Percentiles rank a stretch among this genome's conserved stretches.
phyloP scores from a whole-genome alignment of 1,140 invertebrate species.

The Periplaneta americana region DNA sequence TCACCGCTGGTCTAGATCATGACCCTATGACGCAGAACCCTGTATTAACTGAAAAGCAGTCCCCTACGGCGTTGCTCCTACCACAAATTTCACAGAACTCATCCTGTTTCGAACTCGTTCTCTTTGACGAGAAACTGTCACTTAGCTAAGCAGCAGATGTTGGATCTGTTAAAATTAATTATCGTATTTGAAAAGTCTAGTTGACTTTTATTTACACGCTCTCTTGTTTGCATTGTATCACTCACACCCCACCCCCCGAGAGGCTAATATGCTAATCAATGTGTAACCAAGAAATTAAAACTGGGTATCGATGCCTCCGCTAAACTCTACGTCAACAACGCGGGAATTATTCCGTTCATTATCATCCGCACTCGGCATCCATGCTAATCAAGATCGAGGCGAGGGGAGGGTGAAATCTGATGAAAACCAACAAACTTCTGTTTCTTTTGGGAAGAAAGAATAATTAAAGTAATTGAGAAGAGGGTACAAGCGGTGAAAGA shows the following conservation, averaged over 20 bases:
- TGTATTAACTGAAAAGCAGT: no score
- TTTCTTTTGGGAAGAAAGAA: background rate
- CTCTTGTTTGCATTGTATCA: background rate
- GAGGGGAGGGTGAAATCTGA: background rate
- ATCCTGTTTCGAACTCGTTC: no score
- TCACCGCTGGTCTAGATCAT: no score
- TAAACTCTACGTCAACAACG: background rate
- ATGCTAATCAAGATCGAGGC: background rate
- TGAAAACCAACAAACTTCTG: background rate
- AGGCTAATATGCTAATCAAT: background rate
- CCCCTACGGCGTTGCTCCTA: no score
- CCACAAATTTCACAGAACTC: no score
- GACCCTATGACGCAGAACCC: no score
- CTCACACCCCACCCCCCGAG: background rate
- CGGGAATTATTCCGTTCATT: background rate
- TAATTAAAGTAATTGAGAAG: background rate
- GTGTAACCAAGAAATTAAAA: background rate
- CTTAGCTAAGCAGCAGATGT: no score
- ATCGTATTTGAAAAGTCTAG: background rate
- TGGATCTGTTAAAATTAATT: no score
- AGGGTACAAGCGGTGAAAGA: background rate
- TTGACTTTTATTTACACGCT: background rate
- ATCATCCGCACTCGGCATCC: background rate
- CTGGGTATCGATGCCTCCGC: background rate
- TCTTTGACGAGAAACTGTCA: no score